These are phyloP conservation scores for Protonemura montana DNA, from an alignment of 2,888 invertebrate species.

Conservation along the genomic window DNA sequence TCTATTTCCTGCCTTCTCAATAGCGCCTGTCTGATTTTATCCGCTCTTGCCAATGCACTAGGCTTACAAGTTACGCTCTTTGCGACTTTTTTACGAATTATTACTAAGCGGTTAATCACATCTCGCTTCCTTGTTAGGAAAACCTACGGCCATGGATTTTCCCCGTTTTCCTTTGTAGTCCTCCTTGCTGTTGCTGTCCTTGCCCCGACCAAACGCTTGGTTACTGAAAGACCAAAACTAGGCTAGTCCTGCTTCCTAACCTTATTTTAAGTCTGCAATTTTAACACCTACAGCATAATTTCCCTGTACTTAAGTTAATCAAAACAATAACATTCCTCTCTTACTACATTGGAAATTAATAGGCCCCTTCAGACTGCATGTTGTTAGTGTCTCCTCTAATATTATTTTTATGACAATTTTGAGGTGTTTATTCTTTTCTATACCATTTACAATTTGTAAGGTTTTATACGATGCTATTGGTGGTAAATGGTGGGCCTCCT, in stretches of 20 bases:
- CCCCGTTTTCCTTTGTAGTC: not conserved
- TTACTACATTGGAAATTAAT: not conserved
- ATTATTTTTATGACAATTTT: not conserved
- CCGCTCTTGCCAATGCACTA: not conserved
- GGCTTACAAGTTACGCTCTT: not conserved
- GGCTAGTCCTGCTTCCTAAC: not conserved
- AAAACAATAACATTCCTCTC: not conserved
- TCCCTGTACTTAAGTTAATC: not conserved
- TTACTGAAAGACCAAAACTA: not conserved
- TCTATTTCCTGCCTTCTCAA: slow-evolving; percentile 7
- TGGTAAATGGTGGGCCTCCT: not conserved
- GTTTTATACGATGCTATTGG: not conserved
- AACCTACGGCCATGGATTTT: not conserved
- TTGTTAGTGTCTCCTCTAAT: not conserved
- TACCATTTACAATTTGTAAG: not conserved
- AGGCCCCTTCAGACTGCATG: not conserved
- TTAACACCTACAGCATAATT: not conserved
- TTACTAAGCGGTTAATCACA: not conserved
- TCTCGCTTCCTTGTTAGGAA: not conserved
- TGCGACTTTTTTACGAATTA: not conserved
- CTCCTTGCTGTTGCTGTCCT: not conserved
- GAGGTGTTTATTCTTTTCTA: not conserved
- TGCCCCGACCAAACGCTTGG: not conserved
- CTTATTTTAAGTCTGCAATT: not conserved
- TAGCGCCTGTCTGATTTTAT: not conserved